Conservation (phyloP, 2,888 invertebrate genomes). For the Nycteola revayana region DNA sequence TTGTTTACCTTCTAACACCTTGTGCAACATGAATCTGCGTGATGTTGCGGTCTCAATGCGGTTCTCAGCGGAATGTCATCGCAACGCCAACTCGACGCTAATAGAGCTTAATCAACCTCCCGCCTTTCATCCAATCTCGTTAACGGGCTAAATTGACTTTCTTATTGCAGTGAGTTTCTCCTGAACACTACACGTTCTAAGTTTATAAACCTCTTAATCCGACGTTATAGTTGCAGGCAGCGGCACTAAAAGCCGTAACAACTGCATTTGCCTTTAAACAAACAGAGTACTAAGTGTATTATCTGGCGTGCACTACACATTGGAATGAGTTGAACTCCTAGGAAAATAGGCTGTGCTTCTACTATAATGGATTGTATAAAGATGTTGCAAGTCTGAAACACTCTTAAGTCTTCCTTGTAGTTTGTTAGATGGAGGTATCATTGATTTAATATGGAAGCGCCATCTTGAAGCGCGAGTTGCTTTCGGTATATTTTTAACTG, state of each 20-base stretch:
- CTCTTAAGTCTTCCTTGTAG: no score
- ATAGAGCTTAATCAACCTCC: conserved; percentile 67
- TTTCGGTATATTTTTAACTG: no score
- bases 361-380: conserved; percentile 62
- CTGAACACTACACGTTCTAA: conserved; percentile 47
- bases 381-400: no score
- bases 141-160: conserved; percentile 70
- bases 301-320: conserved; percentile 53
- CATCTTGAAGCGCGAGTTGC: no score
- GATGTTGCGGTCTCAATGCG: conserved; percentile 51
- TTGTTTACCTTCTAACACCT: conserved; percentile 5
- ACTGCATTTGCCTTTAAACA: conserved; percentile 64
- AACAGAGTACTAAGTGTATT: conserved; percentile 62
- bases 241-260: conserved; percentile 58
- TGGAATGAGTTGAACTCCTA: conserved; percentile 61
- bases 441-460: no score
- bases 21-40: conserved; percentile 21
- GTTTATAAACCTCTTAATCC: conserved; percentile 61
- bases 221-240: conserved; percentile 49
- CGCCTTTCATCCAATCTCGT: conserved; percentile 68
- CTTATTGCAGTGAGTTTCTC: conserved; percentile 57
- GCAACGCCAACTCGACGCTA: conserved; percentile 48
- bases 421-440: no score
- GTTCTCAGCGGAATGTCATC: conserved; percentile 55
- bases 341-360: conserved; percentile 51